A percentile compares a stretch with the other conserved stretches of the same genome.
These are phyloP conservation scores for Melitaea athalia DNA, from an alignment of 2,888 invertebrate genomes.

Conservation along the genomic window DNA sequence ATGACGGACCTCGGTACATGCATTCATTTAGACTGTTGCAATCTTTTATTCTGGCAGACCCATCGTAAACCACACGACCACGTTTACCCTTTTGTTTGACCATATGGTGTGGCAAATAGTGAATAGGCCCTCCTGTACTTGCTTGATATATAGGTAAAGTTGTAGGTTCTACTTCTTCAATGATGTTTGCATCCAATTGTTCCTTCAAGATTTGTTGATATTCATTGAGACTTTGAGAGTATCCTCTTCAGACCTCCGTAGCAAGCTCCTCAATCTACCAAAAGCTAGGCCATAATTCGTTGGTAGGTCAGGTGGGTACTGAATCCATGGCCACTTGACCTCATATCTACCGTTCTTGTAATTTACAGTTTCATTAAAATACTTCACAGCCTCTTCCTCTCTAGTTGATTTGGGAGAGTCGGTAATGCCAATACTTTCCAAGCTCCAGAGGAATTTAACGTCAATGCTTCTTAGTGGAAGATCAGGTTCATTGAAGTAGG, in stretches of 20 bases:
- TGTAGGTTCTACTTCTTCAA: conserved; percentile 19
- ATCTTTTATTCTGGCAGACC: conserved; percentile 32
- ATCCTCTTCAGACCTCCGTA: conserved; percentile 21
- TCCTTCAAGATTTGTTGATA: conserved; percentile 22
- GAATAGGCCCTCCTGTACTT: no score
- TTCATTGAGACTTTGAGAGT: conserved; percentile 7
- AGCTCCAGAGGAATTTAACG: no score
- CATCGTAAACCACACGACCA: conserved; percentile 42
- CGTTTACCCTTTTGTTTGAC: conserved; percentile 13
- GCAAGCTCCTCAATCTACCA: conserved; percentile 29
- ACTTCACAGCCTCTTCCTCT: no score
- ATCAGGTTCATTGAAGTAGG: no score
- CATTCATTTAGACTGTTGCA: conserved; percentile 43
- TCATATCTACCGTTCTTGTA: no score
- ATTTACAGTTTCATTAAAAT: no score
- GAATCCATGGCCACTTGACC: conserved; percentile 39
- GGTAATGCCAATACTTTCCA: no score
- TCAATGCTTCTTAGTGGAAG: no score
- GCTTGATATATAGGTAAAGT: conserved; percentile 23
- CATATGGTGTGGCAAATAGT: conserved; percentile 12
- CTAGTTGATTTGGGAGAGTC: no score
- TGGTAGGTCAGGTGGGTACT: conserved; percentile 32
- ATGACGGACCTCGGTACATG: conserved; percentile 39
- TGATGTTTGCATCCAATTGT: conserved; percentile 23
- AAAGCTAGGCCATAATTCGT: conserved; percentile 35